Percentiles rank a stretch among this genome's conserved stretches.
phyloP scores from a whole-genome alignment of 2,797 vertebrate species.

The Mus minutoides region DNA sequence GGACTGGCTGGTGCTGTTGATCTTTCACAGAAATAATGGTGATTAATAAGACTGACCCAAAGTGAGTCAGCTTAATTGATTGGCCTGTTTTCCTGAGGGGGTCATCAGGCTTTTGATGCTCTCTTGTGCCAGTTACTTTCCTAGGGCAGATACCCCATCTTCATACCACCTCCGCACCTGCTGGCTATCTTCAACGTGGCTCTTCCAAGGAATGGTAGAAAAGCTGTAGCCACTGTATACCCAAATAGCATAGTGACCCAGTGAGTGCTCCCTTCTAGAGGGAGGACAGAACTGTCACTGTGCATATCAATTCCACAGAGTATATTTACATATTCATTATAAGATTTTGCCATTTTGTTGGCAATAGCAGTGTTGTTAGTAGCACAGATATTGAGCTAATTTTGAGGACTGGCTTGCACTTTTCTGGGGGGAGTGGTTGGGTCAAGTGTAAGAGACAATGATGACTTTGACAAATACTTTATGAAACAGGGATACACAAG shows the following conservation, averaged over 20 bases:
- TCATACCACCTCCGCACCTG: background rate
- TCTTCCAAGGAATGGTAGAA: background rate
- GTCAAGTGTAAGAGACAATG: background rate
- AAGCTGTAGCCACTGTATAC: background rate
- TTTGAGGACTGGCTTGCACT: background rate
- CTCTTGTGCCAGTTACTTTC: background rate
- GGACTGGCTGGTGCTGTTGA: slow-evolving; percentile 14
- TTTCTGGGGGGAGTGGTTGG: background rate
- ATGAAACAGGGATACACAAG: background rate
- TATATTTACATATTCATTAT: background rate
- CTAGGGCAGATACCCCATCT: background rate
- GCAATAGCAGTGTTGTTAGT: background rate
- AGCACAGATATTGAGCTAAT: slow-evolving; percentile 13
- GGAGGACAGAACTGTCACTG: background rate
- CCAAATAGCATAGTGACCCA: background rate
- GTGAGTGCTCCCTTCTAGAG: background rate
- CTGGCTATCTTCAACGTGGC: background rate
- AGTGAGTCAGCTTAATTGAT: slow-evolving; percentile 48
- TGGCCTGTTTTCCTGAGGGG: slow-evolving; percentile 45
- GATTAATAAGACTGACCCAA: slow-evolving; percentile 40
- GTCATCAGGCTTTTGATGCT: background rate
- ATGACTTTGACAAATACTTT: slow-evolving; percentile 52
- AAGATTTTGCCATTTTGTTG: slow-evolving; percentile 8
- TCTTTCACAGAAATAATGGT: slow-evolving; percentile 45
- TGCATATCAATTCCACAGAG: background rate